A percentile compares a stretch with the other conserved stretches of the same genome.
Evolutionary conservation across 2,797 vertebrate genomes (phyloP).

Genomic region (Hipposideros larvatus): DNA sequence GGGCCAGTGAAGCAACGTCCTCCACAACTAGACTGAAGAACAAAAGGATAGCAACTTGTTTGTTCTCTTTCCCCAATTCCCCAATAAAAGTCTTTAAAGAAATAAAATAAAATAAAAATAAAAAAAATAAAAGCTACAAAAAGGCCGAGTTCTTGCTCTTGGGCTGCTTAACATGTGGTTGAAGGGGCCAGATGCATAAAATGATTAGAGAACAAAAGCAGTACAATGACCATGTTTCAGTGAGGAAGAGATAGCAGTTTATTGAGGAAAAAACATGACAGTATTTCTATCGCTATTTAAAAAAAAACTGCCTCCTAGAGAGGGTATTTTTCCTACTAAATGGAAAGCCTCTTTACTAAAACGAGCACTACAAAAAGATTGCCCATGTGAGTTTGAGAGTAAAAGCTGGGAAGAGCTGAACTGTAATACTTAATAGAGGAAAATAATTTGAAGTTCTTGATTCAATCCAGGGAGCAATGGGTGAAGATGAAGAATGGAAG

Average conservation of each 20-base stretch:
- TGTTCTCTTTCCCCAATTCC: too few relatives aligned
- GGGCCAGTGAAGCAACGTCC: too few relatives aligned
- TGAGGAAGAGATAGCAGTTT: not conserved
- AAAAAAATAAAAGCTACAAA: not conserved
- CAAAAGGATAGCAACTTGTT: too few relatives aligned
- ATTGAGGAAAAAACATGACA: not conserved
- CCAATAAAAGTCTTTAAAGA: too few relatives aligned
- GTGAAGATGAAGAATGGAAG: not conserved
- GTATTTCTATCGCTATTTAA: not conserved
- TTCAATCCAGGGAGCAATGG: not conserved
- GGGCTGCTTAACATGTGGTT: not conserved
- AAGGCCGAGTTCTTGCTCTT: not conserved
- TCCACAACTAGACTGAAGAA: too few relatives aligned
- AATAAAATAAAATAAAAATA: too few relatives aligned
- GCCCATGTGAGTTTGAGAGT: not conserved
- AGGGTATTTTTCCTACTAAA: not conserved
- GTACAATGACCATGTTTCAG: not conserved
- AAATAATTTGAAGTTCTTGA: not conserved
- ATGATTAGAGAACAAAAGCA: slow-evolving; percentile 13
- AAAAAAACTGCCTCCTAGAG: not conserved
- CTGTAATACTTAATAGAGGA: not conserved
- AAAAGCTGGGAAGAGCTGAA: not conserved
- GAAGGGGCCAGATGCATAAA: not conserved
- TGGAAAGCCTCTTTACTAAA: not conserved
- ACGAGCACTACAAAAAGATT: not conserved